phyloP scores from a whole-genome alignment of 2,113 vertebrate species.

The Chaetorhynchus papuensis region DNA sequence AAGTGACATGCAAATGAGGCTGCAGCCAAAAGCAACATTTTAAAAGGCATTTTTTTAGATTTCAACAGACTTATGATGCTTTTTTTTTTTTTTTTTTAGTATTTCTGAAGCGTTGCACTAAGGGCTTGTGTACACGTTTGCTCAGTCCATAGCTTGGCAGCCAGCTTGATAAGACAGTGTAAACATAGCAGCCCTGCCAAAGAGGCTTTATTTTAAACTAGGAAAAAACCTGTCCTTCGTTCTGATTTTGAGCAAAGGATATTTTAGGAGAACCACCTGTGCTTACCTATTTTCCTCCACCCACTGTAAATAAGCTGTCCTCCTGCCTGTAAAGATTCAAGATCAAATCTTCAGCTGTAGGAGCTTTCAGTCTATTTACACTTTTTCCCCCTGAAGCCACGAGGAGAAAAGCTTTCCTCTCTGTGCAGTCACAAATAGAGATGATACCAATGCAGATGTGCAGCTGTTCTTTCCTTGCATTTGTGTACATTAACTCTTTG shows the following conservation, averaged over 20 bases:
- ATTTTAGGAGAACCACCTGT: background rate
- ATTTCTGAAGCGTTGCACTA: background rate
- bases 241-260: background rate
- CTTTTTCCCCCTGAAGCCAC: background rate
- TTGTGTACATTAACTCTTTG: background rate
- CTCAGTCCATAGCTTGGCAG: background rate
- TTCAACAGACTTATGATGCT: background rate
- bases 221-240: background rate
- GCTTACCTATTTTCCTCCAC: background rate
- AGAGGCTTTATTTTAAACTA: background rate
- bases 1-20: background rate
- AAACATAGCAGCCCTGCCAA: background rate
- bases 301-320: background rate
- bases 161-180: background rate
- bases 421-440: background rate
- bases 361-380: background rate
- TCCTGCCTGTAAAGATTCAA: background rate
- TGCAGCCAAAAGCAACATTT: background rate
- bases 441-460: accelerated
- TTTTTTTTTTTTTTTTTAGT: background rate
- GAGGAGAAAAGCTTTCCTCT: background rate
- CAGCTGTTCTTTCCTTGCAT: background rate
- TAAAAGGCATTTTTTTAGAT: background rate
- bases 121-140: background rate
- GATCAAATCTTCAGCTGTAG: background rate